phyloP scores from a whole-genome alignment of 2,888 invertebrate genomes.

The Neoitamus cyanurus region DNA sequence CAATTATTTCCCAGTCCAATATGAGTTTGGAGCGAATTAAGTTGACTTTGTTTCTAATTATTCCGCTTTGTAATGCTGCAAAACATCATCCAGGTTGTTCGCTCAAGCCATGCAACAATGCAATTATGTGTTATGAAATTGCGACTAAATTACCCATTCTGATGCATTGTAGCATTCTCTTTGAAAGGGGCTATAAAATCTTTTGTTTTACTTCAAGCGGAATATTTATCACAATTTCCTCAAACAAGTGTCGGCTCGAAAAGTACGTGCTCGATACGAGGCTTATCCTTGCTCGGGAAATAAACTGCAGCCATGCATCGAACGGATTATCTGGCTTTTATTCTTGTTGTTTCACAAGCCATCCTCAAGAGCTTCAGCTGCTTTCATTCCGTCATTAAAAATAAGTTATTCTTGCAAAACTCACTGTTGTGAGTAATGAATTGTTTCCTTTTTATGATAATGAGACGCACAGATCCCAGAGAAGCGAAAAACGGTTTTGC shows the following conservation, averaged over 20 bases:
- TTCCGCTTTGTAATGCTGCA: not conserved
- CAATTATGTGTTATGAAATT: not conserved
- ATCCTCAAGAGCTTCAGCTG: not conserved
- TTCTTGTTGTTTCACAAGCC: not conserved
- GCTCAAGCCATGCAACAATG: not conserved
- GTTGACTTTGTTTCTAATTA: not conserved
- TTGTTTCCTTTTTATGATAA: conserved; percentile 1
- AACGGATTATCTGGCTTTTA: not conserved
- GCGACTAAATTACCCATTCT: not conserved
- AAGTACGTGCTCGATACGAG: not conserved
- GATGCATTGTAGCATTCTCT: not conserved
- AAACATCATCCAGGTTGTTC: not conserved
- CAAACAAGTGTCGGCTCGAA: not conserved
- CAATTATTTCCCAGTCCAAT: no score
- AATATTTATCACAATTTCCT: not conserved
- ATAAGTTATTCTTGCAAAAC: not conserved
- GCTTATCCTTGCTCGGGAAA: not conserved
- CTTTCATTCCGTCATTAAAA: not conserved
- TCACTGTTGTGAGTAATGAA: not conserved
- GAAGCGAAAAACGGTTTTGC: not conserved
- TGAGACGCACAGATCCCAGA: not conserved
- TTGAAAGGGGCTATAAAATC: not conserved
- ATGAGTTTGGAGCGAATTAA: no score
- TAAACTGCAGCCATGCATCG: not conserved
- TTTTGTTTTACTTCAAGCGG: not conserved